Percentiles rank a stretch among this genome's conserved stretches.
These are phyloP conservation scores for Tadarida brasiliensis DNA, from an alignment of 2,797 vertebrate species.

Conservation along the genomic window DNA sequence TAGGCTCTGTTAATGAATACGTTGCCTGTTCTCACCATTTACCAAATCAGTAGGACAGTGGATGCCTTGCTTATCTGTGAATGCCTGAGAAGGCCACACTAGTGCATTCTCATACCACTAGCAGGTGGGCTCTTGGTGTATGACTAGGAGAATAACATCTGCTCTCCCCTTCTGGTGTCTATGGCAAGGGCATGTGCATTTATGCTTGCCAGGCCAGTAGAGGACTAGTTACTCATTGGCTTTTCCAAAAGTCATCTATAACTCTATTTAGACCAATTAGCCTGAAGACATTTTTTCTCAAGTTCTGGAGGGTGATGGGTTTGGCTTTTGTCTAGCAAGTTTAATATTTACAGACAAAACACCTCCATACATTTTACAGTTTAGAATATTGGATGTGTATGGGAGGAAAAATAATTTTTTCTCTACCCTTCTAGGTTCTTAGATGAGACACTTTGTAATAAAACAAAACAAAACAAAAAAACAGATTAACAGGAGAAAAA, in stretches of 20 bases:
- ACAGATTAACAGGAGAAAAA: background rate
- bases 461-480: background rate
- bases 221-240: background rate
- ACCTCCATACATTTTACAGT: background rate
- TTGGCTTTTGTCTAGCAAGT: background rate
- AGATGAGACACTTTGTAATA: background rate
- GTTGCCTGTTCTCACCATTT: background rate
- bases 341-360: background rate
- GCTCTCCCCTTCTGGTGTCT: background rate
- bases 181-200: accelerated
- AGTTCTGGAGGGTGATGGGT: background rate
- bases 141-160: background rate
- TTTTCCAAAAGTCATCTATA: background rate
- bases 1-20: background rate
- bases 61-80: background rate
- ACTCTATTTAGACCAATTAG: background rate
- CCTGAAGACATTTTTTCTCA: background rate
- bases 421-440: background rate
- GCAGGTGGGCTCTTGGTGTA: background rate
- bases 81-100: background rate
- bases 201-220: background rate
- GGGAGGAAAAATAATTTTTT: background rate
- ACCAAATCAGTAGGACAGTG: background rate
- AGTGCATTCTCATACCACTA: background rate
- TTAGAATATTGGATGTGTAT: background rate